Base-by-base conservation (phyloP, 2,888 invertebrate species). In the Lasioglossum lativentre region DNA sequence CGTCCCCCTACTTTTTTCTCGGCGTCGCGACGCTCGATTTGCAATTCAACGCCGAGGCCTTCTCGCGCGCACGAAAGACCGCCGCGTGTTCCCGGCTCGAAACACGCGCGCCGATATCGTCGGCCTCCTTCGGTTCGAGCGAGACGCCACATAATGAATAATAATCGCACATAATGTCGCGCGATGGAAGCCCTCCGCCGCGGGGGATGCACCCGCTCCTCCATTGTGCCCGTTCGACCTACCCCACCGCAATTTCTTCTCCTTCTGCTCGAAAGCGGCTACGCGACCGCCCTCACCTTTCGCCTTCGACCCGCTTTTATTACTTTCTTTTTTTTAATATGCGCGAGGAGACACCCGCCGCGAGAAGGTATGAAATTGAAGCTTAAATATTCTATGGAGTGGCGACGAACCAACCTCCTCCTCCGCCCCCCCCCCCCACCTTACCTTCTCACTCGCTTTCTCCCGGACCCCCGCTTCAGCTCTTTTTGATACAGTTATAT, bases 371-470 rank as follows among this genome's bases (percentile, higher is more conserved):
- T 94, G 95, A 94, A 95, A 95, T 94, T 94, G 94, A 94, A 93
- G 93, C 94, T 94, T 94, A 93, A 95, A 95, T 95, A 95, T 94
- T 95, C 94, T 92, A 95, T 94, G 93, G 93, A 92, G 93, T 93
- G 93, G 90, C 91, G 91, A 90, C 90, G 91, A 63, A 63, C 30
- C 63, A 63, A 30, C 63, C 63, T n/a, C n/a, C n/a, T n/a, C 30
- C 45, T 16, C 0, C 27, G 16, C 47, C 47, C 47, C 19, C 52
- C 6, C 23, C 14, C 23, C 23, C 23, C 23, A 34, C 59, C n/a
- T n/a, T n/a, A 4, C 56, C 10, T n/a, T 12, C 56, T n/a, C 56
- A 4, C 16, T 16, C 45, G 10, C 34, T 45, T 27, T 27, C 63
- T 8, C 19, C 8, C 63, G 14, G 42, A n/a, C 30, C 16, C 19